Base-by-base conservation (phyloP, 2,113 vertebrate genomes). In the Takifugu bimaculatus region DNA sequence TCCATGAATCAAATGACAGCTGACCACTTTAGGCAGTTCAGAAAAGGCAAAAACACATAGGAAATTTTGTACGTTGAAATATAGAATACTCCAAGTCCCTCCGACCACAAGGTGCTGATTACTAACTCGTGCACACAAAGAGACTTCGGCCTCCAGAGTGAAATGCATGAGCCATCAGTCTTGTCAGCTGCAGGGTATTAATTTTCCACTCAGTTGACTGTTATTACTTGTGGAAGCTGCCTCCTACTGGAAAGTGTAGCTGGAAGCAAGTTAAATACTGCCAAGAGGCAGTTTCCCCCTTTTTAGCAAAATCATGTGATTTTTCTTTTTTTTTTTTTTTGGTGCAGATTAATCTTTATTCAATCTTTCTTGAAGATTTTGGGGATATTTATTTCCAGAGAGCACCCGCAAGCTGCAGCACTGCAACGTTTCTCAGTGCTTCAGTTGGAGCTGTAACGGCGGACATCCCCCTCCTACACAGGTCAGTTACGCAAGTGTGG, bases 1-100 rank as follows among this genome's bases (percentile, higher is more conserved):
- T 84, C 83, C 84, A 73, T 80, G 80, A 77, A 83, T 70, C 57
- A 77, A 83, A 85, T 59, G 79, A 79, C 77, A 84, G 79, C 86
- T 85, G 75, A 84, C 83, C 88, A 81, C 54, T 56, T 67, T 63
- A 75, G 68, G 68, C 55, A 72, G 62, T 2, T 11, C 15, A 47
- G 14, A n/a, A 13, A 15, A n/a, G 14, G 7, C 4, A 6, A n/a
- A 47, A 47, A 47, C 11, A 5, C 45, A 47, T 47, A 47, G 14
- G 5, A 13, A 47, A 13, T 15, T 47, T 47, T 6, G 12, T 12
- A 43, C 42, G 12, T 43, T 12, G 51, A 52, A 53, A 68, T 56
- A 15, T 59, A 65, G 66, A 67, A 50, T 25, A 54, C 42, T 70
- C 60, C 53, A 29, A 68, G 54, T 62, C 69, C 73, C 61, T 70